Evolutionary conservation across 2,113 vertebrate species (phyloP).

Genomic region (Ophiodon elongatus): DNA sequence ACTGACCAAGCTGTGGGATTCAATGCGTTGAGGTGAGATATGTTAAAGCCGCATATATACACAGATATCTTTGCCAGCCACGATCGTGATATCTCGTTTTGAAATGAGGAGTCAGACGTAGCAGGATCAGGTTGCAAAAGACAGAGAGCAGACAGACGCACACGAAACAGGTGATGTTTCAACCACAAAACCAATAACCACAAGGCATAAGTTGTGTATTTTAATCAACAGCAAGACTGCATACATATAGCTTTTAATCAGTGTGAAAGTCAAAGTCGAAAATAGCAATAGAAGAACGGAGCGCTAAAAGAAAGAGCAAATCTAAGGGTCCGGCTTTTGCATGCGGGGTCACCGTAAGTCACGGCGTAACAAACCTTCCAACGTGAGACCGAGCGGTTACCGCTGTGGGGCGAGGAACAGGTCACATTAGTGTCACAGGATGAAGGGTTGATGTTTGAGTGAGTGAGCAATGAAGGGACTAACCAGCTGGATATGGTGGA

Average conservation of each 20-base stretch:
- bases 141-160: not conserved
- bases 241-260: not conserved
- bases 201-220: not conserved
- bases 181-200: conserved; percentile 1
- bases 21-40: not conserved
- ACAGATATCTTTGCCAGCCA: not conserved
- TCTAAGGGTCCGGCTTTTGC: not conserved
- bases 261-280: not conserved
- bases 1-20: not conserved
- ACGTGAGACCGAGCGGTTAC: conserved; percentile 8
- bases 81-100: not conserved
- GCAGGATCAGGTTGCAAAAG: not conserved
- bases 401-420: not conserved
- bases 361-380: conserved; percentile 10
- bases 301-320: not conserved
- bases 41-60: not conserved
- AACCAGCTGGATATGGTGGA: conserved; percentile 57
- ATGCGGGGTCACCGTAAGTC: conserved; percentile 9
- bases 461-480: conserved; percentile 56
- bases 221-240: not conserved
- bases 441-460: conserved; percentile 39
- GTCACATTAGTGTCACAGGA: conserved; percentile 49
- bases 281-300: not conserved
- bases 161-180: not conserved
- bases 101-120: not conserved